Evolutionary conservation across 2,113 vertebrate species (phyloP).

Genomic region (Prinia subflava): DNA sequence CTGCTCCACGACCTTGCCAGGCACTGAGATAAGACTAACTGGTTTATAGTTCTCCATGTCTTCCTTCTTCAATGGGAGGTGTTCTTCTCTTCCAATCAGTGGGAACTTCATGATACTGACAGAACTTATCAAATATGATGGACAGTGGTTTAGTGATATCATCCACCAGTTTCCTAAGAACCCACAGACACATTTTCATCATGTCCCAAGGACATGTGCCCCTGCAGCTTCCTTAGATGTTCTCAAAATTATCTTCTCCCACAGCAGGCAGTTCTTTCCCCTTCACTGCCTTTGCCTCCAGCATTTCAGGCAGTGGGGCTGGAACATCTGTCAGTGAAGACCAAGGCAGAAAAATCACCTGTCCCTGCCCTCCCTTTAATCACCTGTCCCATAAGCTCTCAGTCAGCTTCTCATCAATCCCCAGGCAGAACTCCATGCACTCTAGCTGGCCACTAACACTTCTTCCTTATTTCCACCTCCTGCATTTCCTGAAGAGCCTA

Average conservation of each 20-base stretch:
- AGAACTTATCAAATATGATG: neutral
- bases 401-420: neutral
- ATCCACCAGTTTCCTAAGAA: neutral
- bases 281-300: neutral
- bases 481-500: neutral
- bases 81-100: neutral
- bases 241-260: neutral
- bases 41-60: neutral
- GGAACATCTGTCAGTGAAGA: neutral
- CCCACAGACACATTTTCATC: neutral
- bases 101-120: neutral
- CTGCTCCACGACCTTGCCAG: neutral
- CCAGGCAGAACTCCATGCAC: neutral
- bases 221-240: neutral
- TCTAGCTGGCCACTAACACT: neutral
- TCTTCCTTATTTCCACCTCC: neutral
- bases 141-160: neutral
- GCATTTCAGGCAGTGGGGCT: neutral
- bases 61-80: neutral
- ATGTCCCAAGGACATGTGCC: neutral
- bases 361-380: neutral
- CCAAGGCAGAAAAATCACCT: neutral
- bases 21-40: neutral
- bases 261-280: neutral
- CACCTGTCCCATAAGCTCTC: neutral